phyloP scores from a whole-genome alignment of 2,797 vertebrate species.

The Gymnothorax reevesii region DNA sequence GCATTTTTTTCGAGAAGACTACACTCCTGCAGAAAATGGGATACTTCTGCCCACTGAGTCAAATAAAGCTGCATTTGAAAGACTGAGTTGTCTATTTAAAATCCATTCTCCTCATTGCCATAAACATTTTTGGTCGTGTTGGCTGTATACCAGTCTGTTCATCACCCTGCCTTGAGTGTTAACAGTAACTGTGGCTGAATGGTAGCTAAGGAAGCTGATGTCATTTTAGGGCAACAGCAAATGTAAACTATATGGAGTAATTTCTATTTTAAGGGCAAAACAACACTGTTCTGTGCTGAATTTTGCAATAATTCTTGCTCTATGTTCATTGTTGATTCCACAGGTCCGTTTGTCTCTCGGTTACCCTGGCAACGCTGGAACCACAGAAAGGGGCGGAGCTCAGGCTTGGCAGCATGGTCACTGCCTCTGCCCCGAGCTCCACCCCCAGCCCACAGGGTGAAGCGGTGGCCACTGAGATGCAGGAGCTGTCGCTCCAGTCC shows the following conservation, averaged over 20 bases:
- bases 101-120: no score
- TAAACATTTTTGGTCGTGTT: no score
- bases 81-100: no score
- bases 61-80: no score
- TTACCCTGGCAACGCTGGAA: conserved; percentile 79
- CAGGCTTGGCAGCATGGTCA: conserved; percentile 69
- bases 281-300: background rate
- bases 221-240: background rate
- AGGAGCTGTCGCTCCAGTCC: conserved; percentile 84
- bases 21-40: no score
- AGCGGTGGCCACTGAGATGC: conserved; percentile 83
- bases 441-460: conserved; percentile 82
- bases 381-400: conserved; percentile 74
- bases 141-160: background rate
- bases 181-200: background rate
- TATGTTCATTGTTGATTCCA: background rate
- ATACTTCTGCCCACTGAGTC: no score
- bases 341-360: conserved; percentile 53
- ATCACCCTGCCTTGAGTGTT: background rate
- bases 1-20: no score
- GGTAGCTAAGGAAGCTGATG: background rate
- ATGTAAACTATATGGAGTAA: background rate
- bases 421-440: conserved; percentile 57
- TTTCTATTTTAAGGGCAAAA: background rate
- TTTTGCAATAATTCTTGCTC: background rate